Conservation (phyloP, 2,113 vertebrate species). For the Cyprinodon brontotheroides region DNA sequence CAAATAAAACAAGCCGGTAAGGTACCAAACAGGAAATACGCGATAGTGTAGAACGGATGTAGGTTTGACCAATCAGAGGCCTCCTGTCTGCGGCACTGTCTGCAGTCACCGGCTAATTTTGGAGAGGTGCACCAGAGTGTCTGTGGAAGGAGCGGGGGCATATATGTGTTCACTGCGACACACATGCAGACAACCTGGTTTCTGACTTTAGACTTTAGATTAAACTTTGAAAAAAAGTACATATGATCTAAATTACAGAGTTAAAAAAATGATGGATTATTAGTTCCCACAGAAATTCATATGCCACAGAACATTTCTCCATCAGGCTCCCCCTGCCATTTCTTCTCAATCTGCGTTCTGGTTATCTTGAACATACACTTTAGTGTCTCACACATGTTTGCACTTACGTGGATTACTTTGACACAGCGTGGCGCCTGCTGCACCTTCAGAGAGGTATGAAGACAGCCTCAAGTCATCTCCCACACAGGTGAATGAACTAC, state of each 20-base stretch:
- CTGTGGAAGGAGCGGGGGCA: too few species aligned
- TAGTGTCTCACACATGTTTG: slow-evolving; percentile 9
- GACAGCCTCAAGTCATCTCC: slow-evolving; percentile 5
- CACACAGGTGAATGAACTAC: slow-evolving; percentile 26
- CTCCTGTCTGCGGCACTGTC: too few species aligned
- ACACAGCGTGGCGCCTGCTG: slow-evolving; percentile 5
- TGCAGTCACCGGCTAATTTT: too few species aligned
- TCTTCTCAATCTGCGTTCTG: background rate
- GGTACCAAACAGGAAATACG: too few species aligned
- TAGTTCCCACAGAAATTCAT: background rate
- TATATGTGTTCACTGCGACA: too few species aligned
- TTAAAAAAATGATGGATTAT: background rate
- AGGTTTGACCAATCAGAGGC: too few species aligned
- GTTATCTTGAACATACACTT: slow-evolving; percentile 33
- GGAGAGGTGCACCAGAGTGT: too few species aligned
- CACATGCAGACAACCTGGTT: too few species aligned
- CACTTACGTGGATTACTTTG: slow-evolving; percentile 21
- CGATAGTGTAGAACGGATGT: too few species aligned
- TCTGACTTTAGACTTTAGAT: too few species aligned
- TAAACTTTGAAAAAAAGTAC: too few species aligned
- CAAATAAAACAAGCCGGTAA: too few species aligned
- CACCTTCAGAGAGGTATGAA: slow-evolving; percentile 7
- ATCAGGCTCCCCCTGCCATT: background rate
- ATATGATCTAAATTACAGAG: background rate
- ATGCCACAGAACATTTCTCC: background rate